These are phyloP conservation scores for Phengaris arion DNA, from an alignment of 2,888 invertebrate genomes.

Conservation along the genomic window DNA sequence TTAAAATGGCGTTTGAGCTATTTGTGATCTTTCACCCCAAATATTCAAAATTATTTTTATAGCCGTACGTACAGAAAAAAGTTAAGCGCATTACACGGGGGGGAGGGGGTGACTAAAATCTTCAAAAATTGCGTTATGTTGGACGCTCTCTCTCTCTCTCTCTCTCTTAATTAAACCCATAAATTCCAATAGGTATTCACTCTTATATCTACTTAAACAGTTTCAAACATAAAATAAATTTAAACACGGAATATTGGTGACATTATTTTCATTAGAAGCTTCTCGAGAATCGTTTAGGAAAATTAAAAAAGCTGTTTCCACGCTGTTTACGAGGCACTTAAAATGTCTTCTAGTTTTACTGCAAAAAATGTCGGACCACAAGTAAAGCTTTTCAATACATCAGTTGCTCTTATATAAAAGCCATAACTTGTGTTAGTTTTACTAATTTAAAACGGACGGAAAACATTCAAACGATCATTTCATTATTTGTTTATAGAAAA, in stretches of 20 bases:
- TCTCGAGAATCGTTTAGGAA: conserved; percentile 26
- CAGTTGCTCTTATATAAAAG: neutral
- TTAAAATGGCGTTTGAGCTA: conserved; percentile 10
- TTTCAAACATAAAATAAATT: neutral
- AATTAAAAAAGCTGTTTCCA: conserved; percentile 31
- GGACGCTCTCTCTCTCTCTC: too few species aligned
- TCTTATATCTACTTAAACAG: neutral
- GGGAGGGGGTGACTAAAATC: too few species aligned
- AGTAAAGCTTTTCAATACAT: conserved; percentile 23
- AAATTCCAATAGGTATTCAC: neutral
- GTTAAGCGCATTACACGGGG: too few species aligned
- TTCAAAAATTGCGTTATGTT: too few species aligned
- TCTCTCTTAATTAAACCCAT: too few species aligned
- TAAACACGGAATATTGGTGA: conserved; percentile 34
- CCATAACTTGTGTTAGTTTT: neutral
- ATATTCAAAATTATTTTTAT: neutral
- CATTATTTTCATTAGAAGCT: conserved; percentile 7
- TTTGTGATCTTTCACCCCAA: neutral
- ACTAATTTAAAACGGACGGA: neutral
- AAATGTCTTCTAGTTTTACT: conserved; percentile 31
- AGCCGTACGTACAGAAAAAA: neutral
- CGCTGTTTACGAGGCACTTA: conserved; percentile 33
- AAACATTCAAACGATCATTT: neutral
- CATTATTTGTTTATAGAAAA: neutral
- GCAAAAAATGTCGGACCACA: conserved; percentile 23